A percentile compares a stretch with the other conserved stretches of the same genome.
Evolutionary conservation across 1,140 invertebrate species (phyloP).

Genomic region (Hyphantria cunea): DNA sequence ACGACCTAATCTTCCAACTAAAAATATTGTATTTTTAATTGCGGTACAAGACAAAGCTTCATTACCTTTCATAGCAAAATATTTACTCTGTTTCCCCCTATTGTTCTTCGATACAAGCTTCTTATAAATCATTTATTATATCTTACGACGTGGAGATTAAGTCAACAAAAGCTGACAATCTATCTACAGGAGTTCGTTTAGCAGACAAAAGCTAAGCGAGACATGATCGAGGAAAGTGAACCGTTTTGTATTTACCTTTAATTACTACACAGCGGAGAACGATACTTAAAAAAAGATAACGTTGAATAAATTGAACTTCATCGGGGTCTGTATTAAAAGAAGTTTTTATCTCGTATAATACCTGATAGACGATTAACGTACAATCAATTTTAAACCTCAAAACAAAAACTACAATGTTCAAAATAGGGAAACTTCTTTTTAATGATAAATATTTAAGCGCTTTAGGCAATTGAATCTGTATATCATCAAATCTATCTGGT

Average conservation of each 20-base stretch:
- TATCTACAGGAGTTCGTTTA: constrained; percentile 76
- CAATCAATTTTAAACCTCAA: too few species aligned
- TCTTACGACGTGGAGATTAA: constrained; percentile 65
- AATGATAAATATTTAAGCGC: too few species aligned
- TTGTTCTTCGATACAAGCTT: constrained; percentile 38
- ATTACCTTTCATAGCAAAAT: constrained; percentile 7
- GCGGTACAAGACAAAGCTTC: constrained; percentile 19
- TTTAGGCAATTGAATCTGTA: too few species aligned
- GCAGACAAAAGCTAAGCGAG: constrained; percentile 68
- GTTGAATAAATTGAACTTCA: background rate
- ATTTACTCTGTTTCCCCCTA: constrained; percentile 1
- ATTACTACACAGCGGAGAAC: constrained; percentile 70
- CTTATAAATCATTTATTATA: constrained; percentile 79
- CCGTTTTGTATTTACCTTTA: constrained; percentile 81
- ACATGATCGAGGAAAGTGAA: constrained; percentile 63
- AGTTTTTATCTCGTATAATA: too few species aligned
- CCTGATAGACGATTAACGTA: too few species aligned
- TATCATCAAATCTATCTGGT: too few species aligned
- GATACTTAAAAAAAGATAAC: constrained; percentile 40
- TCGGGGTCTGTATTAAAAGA: constrained; percentile 1
- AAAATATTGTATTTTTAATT: constrained; percentile 30
- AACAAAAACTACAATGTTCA: too few species aligned
- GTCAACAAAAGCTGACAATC: constrained; percentile 78
- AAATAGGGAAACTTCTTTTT: too few species aligned
- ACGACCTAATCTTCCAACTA: too few species aligned